These are phyloP conservation scores for Kryptopterus vitreolus DNA, from an alignment of 2,797 vertebrate species.

Conservation along the genomic window DNA sequence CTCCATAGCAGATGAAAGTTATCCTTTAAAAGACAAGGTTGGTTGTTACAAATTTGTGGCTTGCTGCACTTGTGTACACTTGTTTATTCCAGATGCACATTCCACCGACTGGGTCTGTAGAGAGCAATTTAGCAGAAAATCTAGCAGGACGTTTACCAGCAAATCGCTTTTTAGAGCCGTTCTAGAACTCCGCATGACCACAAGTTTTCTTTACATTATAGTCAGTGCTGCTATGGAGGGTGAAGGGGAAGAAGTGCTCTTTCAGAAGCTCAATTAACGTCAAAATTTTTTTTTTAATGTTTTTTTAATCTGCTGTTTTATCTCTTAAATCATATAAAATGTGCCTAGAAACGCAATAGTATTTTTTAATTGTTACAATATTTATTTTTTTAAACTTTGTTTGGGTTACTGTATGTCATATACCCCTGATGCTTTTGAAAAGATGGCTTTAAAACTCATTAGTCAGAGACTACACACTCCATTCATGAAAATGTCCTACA, in stretches of 20 bases:
- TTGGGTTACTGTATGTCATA: not conserved
- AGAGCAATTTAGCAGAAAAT: conserved; percentile 23
- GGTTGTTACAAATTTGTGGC: conserved; percentile 25
- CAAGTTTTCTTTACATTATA: conserved; percentile 14
- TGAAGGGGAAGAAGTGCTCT: not conserved
- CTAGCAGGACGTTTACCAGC: conserved; percentile 1
- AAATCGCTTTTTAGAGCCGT: not conserved
- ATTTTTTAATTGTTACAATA: not conserved
- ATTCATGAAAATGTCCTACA: conserved; percentile 59
- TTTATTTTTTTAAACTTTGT: not conserved
- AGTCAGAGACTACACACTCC: conserved; percentile 34
- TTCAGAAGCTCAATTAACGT: conserved; percentile 2
- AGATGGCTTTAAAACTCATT: conserved; percentile 10
- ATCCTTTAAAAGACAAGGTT: conserved; percentile 25
- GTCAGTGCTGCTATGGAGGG: conserved; percentile 2
- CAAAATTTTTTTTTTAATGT: not conserved
- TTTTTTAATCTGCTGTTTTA: not conserved
- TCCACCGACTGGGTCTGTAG: conserved; percentile 6
- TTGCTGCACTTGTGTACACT: conserved; percentile 27
- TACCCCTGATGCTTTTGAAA: not conserved
- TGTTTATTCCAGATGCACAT: conserved; percentile 26
- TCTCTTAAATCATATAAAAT: not conserved
- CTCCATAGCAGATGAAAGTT: conserved; percentile 10
- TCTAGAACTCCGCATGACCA: not conserved
- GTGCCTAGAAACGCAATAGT: too few relatives aligned